Percentiles rank a stretch among this genome's conserved stretches.
Conservation (phyloP, 2,797 vertebrate genomes). For the Pachyuromys duprasi region DNA sequence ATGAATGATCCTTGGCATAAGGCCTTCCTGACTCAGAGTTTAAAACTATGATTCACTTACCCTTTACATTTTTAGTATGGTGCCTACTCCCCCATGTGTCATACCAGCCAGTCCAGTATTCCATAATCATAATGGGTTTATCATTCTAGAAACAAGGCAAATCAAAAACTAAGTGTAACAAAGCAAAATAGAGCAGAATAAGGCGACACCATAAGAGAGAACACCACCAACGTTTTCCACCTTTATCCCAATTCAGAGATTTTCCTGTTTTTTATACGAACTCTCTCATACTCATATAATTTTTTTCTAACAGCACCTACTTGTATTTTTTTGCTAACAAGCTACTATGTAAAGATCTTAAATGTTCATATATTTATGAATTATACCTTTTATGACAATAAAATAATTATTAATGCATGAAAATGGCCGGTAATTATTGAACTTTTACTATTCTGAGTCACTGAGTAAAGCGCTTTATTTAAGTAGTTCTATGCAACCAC, state of each 20-base stretch:
- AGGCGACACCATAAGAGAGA: background rate
- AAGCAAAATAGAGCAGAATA: background rate
- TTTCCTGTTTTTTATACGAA: background rate
- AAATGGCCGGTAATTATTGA: background rate
- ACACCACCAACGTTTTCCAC: background rate
- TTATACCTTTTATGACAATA: background rate
- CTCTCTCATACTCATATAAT: background rate
- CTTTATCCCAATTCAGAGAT: background rate
- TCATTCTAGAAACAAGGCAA: slow-evolving; percentile 86
- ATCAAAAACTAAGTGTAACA: background rate
- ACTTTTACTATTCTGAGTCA: background rate
- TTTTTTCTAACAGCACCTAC: background rate
- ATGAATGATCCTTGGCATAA: background rate
- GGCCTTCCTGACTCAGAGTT: background rate
- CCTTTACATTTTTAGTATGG: slow-evolving; percentile 88
- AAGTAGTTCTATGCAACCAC: background rate
- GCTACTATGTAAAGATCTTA: background rate
- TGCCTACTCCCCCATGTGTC: slow-evolving; percentile 94
- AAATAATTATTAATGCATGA: background rate
- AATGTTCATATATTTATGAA: background rate
- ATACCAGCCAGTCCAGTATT: slow-evolving; percentile 95
- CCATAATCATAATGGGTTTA: slow-evolving; percentile 93
- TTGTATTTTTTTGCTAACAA: slow-evolving; percentile 21
- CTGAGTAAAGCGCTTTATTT: background rate
- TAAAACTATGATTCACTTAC: slow-evolving; percentile 85